Percentiles rank a stretch among this genome's conserved stretches.
Conservation (phyloP, 92 coral and sea anemone genomes). For the Porites evermanni region DNA sequence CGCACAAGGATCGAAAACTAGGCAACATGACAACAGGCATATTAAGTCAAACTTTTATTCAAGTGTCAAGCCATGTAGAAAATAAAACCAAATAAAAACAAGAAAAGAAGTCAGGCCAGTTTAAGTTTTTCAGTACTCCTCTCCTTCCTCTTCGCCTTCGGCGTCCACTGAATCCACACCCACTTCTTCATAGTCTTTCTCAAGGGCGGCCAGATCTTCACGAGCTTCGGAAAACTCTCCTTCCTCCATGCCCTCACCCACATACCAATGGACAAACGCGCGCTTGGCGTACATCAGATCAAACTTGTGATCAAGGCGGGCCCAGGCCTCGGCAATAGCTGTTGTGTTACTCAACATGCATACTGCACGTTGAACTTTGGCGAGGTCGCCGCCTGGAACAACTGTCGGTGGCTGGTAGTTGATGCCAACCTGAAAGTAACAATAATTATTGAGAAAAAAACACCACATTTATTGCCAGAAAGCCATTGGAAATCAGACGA, state of each 20-base stretch:
- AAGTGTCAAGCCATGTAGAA: slow-evolving; percentile 36
- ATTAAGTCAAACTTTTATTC: slow-evolving; percentile 22
- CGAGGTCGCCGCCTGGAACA: slow-evolving; percentile 96
- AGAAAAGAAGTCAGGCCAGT: slow-evolving; percentile 30
- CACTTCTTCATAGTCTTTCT: slow-evolving; percentile 59
- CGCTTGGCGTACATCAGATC: slow-evolving; percentile 91
- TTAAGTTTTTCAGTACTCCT: slow-evolving; percentile 30
- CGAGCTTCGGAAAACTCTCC: slow-evolving; percentile 97
- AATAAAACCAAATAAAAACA: slow-evolving; percentile 25
- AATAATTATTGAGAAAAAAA: neutral
- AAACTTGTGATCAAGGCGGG: slow-evolving; percentile 66
- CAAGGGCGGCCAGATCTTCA: slow-evolving; percentile 74
- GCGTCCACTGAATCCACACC: slow-evolving; percentile 64
- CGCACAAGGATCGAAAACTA: too few relatives aligned
- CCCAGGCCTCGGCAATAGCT: slow-evolving; percentile 97
- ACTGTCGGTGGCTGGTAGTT: slow-evolving; percentile 96
- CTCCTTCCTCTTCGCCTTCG: slow-evolving; percentile 61
- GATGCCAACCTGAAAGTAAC: slow-evolving; percentile 77
- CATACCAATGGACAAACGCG: slow-evolving; percentile 95
- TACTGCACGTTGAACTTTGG: slow-evolving; percentile 97
- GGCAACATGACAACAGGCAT: neutral
- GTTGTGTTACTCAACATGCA: slow-evolving; percentile 99
- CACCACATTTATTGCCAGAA: too few relatives aligned
- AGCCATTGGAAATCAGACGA: too few relatives aligned
- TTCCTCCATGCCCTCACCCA: slow-evolving; percentile 95